phyloP scores from a whole-genome alignment of 2,888 invertebrate species.

The Sepioteuthis lessoniana region DNA sequence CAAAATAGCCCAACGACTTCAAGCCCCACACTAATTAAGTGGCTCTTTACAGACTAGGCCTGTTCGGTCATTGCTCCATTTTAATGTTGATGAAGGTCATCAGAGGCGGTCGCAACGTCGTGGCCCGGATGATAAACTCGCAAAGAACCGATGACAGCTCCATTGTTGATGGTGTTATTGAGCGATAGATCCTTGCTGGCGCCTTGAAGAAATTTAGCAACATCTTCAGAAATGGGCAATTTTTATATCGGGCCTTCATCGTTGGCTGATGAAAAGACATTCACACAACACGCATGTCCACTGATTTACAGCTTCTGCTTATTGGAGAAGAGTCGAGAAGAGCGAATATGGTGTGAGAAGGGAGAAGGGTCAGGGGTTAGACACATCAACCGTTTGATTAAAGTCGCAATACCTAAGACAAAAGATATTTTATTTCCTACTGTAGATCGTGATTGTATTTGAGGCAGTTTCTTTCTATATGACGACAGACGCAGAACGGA shows the following conservation, averaged over 20 bases:
- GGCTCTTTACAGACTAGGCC: neutral
- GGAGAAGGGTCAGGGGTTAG: neutral
- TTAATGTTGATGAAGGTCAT: slow-evolving; percentile 33
- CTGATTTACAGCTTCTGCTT: neutral
- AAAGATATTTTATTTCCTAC: slow-evolving; percentile 33
- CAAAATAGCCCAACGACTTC: neutral
- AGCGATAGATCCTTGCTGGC: neutral
- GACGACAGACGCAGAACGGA: neutral
- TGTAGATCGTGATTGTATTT: slow-evolving; percentile 5
- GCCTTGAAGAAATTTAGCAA: neutral
- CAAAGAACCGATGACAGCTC: slow-evolving; percentile 1
- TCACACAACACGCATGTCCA: neutral
- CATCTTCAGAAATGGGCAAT: slow-evolving; percentile 33
- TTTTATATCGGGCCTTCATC: neutral
- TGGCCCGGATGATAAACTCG: slow-evolving; percentile 33
- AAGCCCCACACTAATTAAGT: no score
- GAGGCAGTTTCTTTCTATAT: neutral
- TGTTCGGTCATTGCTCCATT: slow-evolving; percentile 4
- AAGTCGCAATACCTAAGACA: slow-evolving; percentile 4
- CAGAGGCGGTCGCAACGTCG: neutral
- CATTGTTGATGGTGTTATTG: slow-evolving; percentile 1
- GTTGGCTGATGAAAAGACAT: slow-evolving; percentile 16
- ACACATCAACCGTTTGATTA: slow-evolving; percentile 33
- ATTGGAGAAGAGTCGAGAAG: neutral
- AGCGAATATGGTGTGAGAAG: neutral